phyloP scores from a whole-genome alignment of 2,797 vertebrate genomes.

The Enteromius unitaeniatus region DNA sequence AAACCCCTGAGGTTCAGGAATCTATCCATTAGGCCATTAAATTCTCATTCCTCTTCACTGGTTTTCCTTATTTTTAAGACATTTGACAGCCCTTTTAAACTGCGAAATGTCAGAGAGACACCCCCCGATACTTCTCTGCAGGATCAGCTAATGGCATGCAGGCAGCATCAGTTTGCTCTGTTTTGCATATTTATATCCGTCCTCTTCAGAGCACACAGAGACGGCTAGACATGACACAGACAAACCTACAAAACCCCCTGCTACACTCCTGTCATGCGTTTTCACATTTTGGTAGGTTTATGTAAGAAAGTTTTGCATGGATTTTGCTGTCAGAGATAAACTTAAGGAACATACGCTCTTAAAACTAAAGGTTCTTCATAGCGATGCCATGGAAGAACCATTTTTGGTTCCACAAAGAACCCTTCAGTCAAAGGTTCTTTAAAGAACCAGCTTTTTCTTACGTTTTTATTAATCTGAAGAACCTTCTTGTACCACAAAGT shows the following conservation, averaged over 20 bases:
- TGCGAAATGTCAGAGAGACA: neutral
- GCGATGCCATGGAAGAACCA: no score
- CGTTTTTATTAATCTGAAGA: no score
- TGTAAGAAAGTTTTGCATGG: neutral
- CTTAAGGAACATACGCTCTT: no score
- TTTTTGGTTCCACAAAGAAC: no score
- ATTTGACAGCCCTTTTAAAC: neutral
- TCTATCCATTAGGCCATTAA: neutral
- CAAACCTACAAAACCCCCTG: neutral
- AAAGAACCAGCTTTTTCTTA: no score
- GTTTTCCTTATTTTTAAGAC: neutral
- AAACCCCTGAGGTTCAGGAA: neutral
- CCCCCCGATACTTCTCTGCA: neutral
- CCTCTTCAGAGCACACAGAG: constrained; percentile 20
- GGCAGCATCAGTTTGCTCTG: constrained; percentile 8
- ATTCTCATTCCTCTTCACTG: neutral
- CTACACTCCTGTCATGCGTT: neutral
- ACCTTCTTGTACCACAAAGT: no score
- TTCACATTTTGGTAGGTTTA: neutral
- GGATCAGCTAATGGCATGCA: neutral
- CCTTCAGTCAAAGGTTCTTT: no score
- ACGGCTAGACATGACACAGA: neutral
- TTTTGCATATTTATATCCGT: neutral
- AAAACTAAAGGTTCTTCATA: no score
- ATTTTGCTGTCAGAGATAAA: neutral